Percentiles rank a stretch among this genome's conserved stretches.
Evolutionary conservation across 2,888 invertebrate species (phyloP).

Genomic region (Caenorhabditis zanzibari): DNA sequence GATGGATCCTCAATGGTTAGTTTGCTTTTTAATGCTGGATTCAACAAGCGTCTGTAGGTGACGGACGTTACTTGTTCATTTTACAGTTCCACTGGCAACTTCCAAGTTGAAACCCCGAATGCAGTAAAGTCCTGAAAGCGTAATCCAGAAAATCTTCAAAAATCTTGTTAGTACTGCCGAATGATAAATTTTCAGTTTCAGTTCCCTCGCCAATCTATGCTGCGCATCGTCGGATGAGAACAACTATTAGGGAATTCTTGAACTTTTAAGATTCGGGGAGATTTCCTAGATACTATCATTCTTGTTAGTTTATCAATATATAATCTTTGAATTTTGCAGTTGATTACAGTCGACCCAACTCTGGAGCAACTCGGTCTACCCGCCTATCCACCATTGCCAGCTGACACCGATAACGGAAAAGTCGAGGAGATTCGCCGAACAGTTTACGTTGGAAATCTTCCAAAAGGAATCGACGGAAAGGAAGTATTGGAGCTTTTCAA

Average conservation of each 20-base stretch:
- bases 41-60: conserved; percentile 54
- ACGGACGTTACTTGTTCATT: conserved; percentile 61
- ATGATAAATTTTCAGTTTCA: conserved; percentile 65
- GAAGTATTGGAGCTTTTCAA: conserved; percentile 93
- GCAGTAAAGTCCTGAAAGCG: conserved; percentile 56
- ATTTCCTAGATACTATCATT: neutral
- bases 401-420: conserved; percentile 87
- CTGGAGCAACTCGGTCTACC: conserved; percentile 89
- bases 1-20: conserved; percentile 80
- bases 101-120: conserved; percentile 58
- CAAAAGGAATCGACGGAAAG: conserved; percentile 86
- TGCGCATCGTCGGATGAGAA: conserved; percentile 55
- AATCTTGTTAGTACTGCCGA: conserved; percentile 59
- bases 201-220: conserved; percentile 52
- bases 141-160: conserved; percentile 48
- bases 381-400: conserved; percentile 93
- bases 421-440: conserved; percentile 95
- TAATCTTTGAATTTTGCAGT: conserved; percentile 83
- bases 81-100: conserved; percentile 63
- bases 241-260: conserved; percentile 19
- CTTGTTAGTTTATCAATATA: neutral
- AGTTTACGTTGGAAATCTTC: conserved; percentile 90
- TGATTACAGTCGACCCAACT: conserved; percentile 93
- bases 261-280: conserved; percentile 19
- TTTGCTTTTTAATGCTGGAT: neutral